These are phyloP conservation scores for Agelaius phoeniceus DNA, from an alignment of 2,113 vertebrate species.

Conservation along the genomic window DNA sequence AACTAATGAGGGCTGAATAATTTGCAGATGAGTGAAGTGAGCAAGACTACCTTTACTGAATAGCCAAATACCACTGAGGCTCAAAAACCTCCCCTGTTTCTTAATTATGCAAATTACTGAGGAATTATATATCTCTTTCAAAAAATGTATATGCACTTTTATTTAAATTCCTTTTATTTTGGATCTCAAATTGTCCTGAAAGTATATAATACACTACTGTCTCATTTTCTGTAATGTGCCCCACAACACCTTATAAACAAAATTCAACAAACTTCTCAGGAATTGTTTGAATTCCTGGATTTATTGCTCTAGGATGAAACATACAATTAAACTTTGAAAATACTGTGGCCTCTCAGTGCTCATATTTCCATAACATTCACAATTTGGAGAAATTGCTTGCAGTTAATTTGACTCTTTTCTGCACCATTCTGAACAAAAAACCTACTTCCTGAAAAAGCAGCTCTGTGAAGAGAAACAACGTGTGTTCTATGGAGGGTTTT, in stretches of 20 bases:
- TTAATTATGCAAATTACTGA: neutral
- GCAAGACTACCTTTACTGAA: neutral
- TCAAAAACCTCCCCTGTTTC: neutral
- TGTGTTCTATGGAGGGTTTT: neutral
- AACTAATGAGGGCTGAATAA: conserved; percentile 22
- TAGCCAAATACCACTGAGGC: neutral
- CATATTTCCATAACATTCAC: neutral
- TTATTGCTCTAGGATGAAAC: neutral
- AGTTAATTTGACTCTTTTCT: neutral
- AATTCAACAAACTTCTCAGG: neutral
- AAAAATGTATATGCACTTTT: neutral
- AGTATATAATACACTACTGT: neutral
- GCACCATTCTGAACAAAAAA: neutral
- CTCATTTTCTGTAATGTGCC: neutral
- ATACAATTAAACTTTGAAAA: neutral
- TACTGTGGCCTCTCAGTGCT: neutral
- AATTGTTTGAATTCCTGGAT: neutral
- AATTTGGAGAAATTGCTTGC: neutral
- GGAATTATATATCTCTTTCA: neutral
- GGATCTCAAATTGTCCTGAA: neutral
- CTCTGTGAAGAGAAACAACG: neutral
- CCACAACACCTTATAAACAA: neutral
- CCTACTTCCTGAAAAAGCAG: neutral
- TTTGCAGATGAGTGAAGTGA: neutral
- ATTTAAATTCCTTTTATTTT: neutral